Base-by-base conservation (phyloP, 2,888 invertebrate genomes). In the Neocrepidodera transversa region DNA sequence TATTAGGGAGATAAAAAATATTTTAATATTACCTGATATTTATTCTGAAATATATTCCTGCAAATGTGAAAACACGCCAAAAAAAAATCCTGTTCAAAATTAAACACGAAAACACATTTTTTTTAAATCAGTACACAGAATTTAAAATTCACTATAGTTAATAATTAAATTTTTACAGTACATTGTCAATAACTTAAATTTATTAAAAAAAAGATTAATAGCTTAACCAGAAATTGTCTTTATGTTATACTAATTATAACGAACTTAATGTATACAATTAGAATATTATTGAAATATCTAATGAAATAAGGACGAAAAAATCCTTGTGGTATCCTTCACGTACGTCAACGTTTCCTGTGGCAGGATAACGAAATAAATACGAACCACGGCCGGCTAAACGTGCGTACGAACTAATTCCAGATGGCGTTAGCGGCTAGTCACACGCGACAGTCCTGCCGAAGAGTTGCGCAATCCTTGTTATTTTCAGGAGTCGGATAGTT, bases 391-490 rank as follows among this genome's bases (percentile, higher is more conserved):
- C 67, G 63, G 61, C 64, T 63, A 57, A 57, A 65, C 62, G 69
- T 63, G 65, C 64, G 58, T 64, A 57, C 69, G 68, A 71, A 73
- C 74, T 74, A 68, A 58, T 58, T 20, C 56, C 65, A 73, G 73
- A 73, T 67, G 74, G 74, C 74, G 73, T 71, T 72, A 69, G 54
- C 55, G 57, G 55, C 62, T 64, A 65, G 70, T 69, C 68, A 67
- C 72, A 71, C 68, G 72, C 72, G 70, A 68, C 59, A 67, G 56
- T 63, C 58, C 62, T 50, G 56, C 32, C 60, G 36, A 42, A 62
- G 70, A 71, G 72, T 71, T 74, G 72, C 73, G 73, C 73, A 70
- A 62, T 63, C 64, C 14, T 40, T 40, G 28, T 13, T 28, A n/a
- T 28, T 23, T 23, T 43, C 17, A 23, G 43, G 40, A 26, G 45